Base-by-base conservation (phyloP, 2,888 invertebrate species). In the Rhingia rostrata region DNA sequence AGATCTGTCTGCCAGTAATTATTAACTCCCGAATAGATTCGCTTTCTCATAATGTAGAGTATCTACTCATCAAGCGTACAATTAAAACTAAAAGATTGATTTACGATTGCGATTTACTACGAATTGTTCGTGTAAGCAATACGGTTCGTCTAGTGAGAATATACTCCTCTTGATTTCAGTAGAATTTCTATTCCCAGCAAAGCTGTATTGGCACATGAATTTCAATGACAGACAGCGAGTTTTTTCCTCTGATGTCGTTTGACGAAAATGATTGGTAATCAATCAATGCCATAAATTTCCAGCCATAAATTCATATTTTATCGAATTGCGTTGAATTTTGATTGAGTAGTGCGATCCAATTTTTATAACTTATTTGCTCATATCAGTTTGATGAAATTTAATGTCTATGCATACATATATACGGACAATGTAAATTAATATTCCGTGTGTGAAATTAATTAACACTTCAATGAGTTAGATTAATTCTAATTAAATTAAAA, bases 251-350 rank as follows among this genome's bases (percentile, higher is more conserved):
- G 22, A 22, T 22, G 22, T 22, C 22, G 22, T 22, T 22, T 22
- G 22, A 22, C 22, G 22, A 66, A 66, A 63, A 12, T 60, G 58
- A 66, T 51, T 30, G 33, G 53, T 58, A 67, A 72, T 72, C 79
- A 79, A 79, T 79, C 79, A 79, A 32, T 79, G 72, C 60, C 60
- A 43, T 45, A 30, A 66, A 49, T 66, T 58, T 66, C 66, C 10
- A 51, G 37, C 33, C 47, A 73, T 32, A 47, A 73, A 61, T 53
- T 79, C 51, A 64, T 79, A 51, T 79, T 73, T 43, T 30, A 45
- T 73, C 35, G 30, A 61, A 49, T 56, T 49, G 33, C 54, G 58
- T 61, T 51, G 49, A 70, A 39, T 58, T 66, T 64, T 79, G 79
- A 79, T 79, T 79, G 72, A 79, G 58, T 64, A 51, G 41, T 33